A percentile compares a stretch with the other conserved stretches of the same genome.
phyloP scores from a whole-genome alignment of 2,888 invertebrate species.

The Tridacna gigas region DNA sequence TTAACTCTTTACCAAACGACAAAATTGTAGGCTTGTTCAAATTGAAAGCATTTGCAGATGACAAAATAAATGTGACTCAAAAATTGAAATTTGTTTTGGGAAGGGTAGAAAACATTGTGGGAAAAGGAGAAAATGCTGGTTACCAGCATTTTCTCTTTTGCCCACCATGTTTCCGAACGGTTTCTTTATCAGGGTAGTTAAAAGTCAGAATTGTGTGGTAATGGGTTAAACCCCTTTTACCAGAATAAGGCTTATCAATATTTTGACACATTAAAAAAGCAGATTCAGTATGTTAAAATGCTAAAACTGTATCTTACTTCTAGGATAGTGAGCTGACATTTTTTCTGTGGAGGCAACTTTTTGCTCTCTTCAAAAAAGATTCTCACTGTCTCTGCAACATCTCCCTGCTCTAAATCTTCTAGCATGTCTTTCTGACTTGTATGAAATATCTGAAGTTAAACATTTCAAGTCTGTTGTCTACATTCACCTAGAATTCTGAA shows the following conservation, averaged over 20 bases:
- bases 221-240: too few species aligned
- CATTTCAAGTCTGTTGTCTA: slow-evolving; percentile 42
- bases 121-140: neutral
- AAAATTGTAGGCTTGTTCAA: too few species aligned
- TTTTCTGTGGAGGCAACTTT: slow-evolving; percentile 87
- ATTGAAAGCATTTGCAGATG: too few species aligned
- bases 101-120: neutral
- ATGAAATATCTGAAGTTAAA: slow-evolving; percentile 87
- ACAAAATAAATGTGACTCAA: too few species aligned
- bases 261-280: too few species aligned
- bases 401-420: slow-evolving; percentile 94
- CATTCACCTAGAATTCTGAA: too few species aligned
- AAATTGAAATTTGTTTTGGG: too few species aligned
- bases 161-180: neutral
- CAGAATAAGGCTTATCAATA: too few species aligned
- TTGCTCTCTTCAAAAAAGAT: slow-evolving; percentile 90
- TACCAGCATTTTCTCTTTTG: neutral
- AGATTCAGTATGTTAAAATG: neutral
- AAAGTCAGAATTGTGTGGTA: too few species aligned
- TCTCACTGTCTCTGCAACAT: slow-evolving; percentile 94
- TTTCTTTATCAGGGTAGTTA: too few species aligned
- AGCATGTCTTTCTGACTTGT: slow-evolving; percentile 91
- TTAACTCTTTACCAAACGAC: neutral
- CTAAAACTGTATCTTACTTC: slow-evolving; percentile 85
- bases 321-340: slow-evolving; percentile 90